These are phyloP conservation scores for Agelas oroides DNA, from an alignment of 37 sponge, comb jelly and placozoan genomes.

Conservation along the genomic window DNA sequence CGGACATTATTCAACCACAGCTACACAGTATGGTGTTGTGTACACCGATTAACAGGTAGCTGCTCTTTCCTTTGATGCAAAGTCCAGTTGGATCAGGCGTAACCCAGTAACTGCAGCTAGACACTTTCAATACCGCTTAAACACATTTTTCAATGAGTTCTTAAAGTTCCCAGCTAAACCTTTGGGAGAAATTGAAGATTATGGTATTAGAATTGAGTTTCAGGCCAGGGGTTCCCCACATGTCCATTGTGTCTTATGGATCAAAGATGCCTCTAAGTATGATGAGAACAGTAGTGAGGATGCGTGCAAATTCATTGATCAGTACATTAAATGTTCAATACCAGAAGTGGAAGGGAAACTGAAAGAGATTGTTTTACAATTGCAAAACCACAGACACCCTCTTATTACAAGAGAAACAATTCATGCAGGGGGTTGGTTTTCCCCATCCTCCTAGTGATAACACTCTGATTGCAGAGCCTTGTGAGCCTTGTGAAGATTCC, in stretches of 20 bases:
- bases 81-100: constrained; percentile 15
- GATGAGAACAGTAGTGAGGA: constrained; percentile 2
- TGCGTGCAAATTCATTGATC: constrained; percentile 29
- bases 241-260: constrained; percentile 42
- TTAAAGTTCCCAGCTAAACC: constrained; percentile 16
- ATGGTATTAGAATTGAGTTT: constrained; percentile 54
- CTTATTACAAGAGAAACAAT: constrained; percentile 15
- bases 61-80: constrained; percentile 8
- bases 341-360: constrained; percentile 7
- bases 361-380: not conserved
- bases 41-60: constrained; percentile 27
- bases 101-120: constrained; percentile 53
- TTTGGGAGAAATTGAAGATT: constrained; percentile 23
- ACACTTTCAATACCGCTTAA: constrained; percentile 43
- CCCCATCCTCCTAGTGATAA: constrained; percentile 14
- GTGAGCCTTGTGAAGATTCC: no score
- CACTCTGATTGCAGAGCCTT: not conserved
- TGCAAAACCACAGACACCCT: constrained; percentile 20
- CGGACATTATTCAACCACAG: constrained; percentile 46
- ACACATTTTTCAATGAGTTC: constrained; percentile 16
- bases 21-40: constrained; percentile 36
- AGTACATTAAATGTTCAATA: no score
- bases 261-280: constrained; percentile 34
- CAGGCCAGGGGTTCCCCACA: constrained; percentile 51
- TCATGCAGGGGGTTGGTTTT: constrained; percentile 29